Evolutionary conservation across 2,797 vertebrate genomes (phyloP).

Genomic region (Pterois miles): DNA sequence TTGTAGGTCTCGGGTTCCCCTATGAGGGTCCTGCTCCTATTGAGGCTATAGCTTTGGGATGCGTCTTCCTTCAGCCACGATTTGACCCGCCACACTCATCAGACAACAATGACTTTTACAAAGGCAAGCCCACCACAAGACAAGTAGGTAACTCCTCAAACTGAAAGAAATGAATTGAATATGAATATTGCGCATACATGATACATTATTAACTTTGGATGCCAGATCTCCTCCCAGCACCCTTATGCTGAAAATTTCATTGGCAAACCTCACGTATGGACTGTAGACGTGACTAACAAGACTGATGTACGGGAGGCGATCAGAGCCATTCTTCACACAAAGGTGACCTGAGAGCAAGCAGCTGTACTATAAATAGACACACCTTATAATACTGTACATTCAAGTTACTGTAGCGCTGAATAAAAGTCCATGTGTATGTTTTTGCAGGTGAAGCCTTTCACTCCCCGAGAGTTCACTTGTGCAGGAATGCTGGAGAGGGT

Average conservation of each 20-base stretch:
- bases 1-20: constrained; percentile 83
- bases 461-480: constrained; percentile 77
- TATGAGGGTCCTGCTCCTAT: constrained; percentile 83
- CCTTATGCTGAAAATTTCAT: constrained; percentile 80
- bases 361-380: neutral
- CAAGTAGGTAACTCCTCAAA: constrained; percentile 48
- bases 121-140: constrained; percentile 81
- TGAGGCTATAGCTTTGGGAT: constrained; percentile 79
- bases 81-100: constrained; percentile 76
- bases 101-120: constrained; percentile 78
- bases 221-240: constrained; percentile 80
- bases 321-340: constrained; percentile 61
- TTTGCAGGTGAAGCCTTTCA: constrained; percentile 78
- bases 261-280: constrained; percentile 79
- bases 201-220: neutral
- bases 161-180: neutral
- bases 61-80: constrained; percentile 78
- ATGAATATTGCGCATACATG: neutral
- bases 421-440: constrained; percentile 18
- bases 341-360: constrained; percentile 45
- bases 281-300: constrained; percentile 73
- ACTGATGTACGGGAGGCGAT: constrained; percentile 68
- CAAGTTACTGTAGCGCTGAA: neutral
- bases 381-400: neutral
- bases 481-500: constrained; percentile 81